Conservation (phyloP, 2,113 vertebrate species). For the Junco hyemalis region DNA sequence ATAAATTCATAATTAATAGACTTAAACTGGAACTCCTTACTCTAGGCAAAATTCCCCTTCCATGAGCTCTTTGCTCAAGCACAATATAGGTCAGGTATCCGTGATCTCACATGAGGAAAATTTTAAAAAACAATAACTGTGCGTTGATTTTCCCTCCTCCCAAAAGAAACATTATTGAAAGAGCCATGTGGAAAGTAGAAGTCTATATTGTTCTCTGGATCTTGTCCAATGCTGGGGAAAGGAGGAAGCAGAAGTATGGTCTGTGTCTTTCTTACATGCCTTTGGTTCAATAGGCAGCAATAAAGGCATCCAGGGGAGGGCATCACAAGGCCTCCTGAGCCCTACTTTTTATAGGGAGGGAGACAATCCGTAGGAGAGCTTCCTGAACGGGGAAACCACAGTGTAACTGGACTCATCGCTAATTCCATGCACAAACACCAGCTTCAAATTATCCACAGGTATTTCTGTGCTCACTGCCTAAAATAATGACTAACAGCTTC, state of each 20-base stretch:
- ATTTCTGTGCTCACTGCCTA: background rate
- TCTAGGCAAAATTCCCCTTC: slow-evolving; percentile 9
- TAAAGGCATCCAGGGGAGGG: background rate
- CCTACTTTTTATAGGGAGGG: background rate
- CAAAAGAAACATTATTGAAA: background rate
- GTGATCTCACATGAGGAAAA: background rate
- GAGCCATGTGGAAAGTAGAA: background rate
- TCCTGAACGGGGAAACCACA: background rate
- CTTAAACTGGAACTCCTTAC: slow-evolving; percentile 27
- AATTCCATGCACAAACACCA: background rate
- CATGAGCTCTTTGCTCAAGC: background rate
- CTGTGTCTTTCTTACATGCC: background rate
- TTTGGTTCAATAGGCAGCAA: background rate
- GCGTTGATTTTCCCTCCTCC: background rate
- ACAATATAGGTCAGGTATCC: slow-evolving; percentile 53
- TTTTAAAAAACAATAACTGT: slow-evolving; percentile 2
- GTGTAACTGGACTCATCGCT: background rate
- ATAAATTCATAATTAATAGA: slow-evolving; percentile 48
- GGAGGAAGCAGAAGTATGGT: background rate
- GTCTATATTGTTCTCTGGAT: background rate
- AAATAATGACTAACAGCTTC: background rate
- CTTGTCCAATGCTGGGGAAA: background rate
- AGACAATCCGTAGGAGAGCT: background rate
- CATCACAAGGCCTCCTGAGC: background rate
- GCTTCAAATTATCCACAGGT: background rate